phyloP scores from a whole-genome alignment of 2,113 vertebrate genomes.

The Scophthalmus maximus region DNA sequence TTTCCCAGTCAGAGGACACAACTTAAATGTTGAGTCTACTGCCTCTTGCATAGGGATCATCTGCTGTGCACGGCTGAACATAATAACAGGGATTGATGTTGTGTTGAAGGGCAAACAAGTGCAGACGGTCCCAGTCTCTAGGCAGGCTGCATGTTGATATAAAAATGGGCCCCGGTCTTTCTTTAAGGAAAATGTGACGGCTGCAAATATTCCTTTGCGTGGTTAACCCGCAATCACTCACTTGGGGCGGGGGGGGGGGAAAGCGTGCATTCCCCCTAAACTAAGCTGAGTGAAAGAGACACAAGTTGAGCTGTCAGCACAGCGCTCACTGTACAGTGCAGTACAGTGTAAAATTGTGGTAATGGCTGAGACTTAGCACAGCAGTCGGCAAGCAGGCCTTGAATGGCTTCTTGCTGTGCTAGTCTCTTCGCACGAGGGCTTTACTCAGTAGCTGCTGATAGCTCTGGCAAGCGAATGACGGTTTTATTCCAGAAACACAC shows the following conservation, averaged over 20 bases:
- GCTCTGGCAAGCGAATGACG: slow-evolving; percentile 44
- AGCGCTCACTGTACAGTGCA: not conserved
- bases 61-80: slow-evolving; percentile 59
- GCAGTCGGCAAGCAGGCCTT: slow-evolving; percentile 43
- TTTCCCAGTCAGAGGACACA: slow-evolving; percentile 47
- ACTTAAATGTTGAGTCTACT: slow-evolving; percentile 72
- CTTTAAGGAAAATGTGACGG: slow-evolving; percentile 26
- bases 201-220: too few relatives aligned
- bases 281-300: slow-evolving; percentile 13
- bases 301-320: slow-evolving; percentile 16
- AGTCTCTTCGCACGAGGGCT: slow-evolving; percentile 25
- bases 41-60: slow-evolving; percentile 62
- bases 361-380: slow-evolving; percentile 48
- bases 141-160: slow-evolving; percentile 24
- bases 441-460: slow-evolving; percentile 30
- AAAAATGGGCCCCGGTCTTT: slow-evolving; percentile 24
- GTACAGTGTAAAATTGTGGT: slow-evolving; percentile 40
- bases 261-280: not conserved
- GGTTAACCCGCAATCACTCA: too few relatives aligned
- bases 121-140: slow-evolving; percentile 18
- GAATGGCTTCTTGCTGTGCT: slow-evolving; percentile 54
- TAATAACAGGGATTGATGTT: slow-evolving; percentile 75
- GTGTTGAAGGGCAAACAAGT: slow-evolving; percentile 38
- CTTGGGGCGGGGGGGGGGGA: not conserved
- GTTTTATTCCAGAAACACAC: slow-evolving; percentile 43